These are phyloP conservation scores for Ecdyonurus torrentis DNA, from an alignment of 2,888 invertebrate genomes.

Conservation along the genomic window DNA sequence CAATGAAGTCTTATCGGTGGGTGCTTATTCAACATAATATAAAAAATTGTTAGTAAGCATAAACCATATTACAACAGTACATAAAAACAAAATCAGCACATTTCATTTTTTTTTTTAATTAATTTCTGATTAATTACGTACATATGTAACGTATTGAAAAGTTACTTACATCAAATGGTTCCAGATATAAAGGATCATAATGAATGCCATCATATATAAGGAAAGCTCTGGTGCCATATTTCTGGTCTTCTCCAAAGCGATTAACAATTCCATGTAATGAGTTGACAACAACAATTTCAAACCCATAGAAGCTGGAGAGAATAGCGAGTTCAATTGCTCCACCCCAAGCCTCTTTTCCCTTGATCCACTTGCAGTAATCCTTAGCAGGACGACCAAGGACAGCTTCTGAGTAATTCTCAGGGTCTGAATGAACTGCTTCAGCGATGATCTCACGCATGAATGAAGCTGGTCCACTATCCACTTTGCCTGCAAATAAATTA, in stretches of 20 bases:
- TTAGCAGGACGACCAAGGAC: slow-evolving; percentile 67
- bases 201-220: slow-evolving; percentile 91
- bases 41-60: too few species aligned
- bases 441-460: slow-evolving; percentile 79
- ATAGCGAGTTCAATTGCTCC: slow-evolving; percentile 89
- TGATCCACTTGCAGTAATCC: slow-evolving; percentile 84
- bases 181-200: slow-evolving; percentile 84
- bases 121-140: too few species aligned
- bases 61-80: too few species aligned
- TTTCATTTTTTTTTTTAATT: too few species aligned
- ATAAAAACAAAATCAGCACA: too few species aligned
- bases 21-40: too few species aligned
- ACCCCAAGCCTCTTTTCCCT: slow-evolving; percentile 80
- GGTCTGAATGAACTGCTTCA: slow-evolving; percentile 58
- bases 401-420: slow-evolving; percentile 65
- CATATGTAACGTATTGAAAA: too few species aligned
- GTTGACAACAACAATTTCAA: slow-evolving; percentile 89
- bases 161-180: slow-evolving; percentile 59
- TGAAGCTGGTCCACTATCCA: slow-evolving; percentile 53
- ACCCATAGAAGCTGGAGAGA: slow-evolving; percentile 65
- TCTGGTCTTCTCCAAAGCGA: slow-evolving; percentile 83
- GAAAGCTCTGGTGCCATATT: slow-evolving; percentile 67
- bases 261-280: slow-evolving; percentile 80
- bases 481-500: slow-evolving; percentile 33
- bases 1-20: too few species aligned